Percentiles rank a stretch among this genome's conserved stretches.
Conservation (phyloP, 1,140 invertebrate species). For the Micrasema longulum region DNA sequence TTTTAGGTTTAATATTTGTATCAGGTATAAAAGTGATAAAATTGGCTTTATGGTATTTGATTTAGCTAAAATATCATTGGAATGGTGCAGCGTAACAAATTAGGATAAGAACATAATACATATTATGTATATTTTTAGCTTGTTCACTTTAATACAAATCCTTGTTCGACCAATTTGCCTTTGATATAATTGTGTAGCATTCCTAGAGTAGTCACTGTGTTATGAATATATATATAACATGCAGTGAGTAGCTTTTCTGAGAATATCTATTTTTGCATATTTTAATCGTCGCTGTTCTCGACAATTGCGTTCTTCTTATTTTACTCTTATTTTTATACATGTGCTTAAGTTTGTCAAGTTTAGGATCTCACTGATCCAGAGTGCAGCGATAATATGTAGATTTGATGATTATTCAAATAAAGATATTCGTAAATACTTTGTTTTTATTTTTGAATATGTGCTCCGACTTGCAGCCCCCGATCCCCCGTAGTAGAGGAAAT, state of each 20-base stretch:
- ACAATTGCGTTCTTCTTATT: constrained; percentile 50
- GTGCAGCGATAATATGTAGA: constrained; percentile 54
- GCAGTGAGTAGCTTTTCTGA: constrained; percentile 55
- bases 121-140: constrained; percentile 56
- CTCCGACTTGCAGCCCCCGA: no score
- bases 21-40: constrained; percentile 53
- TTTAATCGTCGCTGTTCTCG: constrained; percentile 55
- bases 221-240: constrained; percentile 50
- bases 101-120: constrained; percentile 52
- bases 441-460: no score
- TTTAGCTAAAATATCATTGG: constrained; percentile 54
- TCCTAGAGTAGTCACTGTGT: constrained; percentile 53
- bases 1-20: constrained; percentile 52
- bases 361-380: constrained; percentile 43
- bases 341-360: constrained; percentile 52
- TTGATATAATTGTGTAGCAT: constrained; percentile 55
- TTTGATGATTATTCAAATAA: constrained; percentile 55
- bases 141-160: constrained; percentile 55
- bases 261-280: constrained; percentile 56
- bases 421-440: constrained; percentile 43
- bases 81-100: constrained; percentile 55
- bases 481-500: no score
- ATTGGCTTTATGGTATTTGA: constrained; percentile 55
- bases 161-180: constrained; percentile 56
- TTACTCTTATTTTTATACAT: constrained; percentile 54